Conservation (phyloP, 2,888 invertebrate species). For the Hylaea fasciaria region DNA sequence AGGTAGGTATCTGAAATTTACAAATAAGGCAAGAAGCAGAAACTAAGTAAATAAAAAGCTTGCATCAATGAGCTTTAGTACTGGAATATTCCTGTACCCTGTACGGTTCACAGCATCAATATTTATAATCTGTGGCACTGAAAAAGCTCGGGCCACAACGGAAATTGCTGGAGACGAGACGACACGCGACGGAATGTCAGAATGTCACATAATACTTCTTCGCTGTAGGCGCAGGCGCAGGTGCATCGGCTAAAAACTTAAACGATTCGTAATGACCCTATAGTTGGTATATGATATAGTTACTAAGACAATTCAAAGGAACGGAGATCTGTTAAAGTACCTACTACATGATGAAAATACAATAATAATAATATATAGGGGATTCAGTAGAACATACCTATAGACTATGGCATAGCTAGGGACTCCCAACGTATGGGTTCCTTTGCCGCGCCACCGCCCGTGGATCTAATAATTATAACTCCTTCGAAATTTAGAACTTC, state of each 20-base stretch:
- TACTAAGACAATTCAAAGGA: neutral
- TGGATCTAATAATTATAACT: neutral
- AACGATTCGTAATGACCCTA: conserved; percentile 33
- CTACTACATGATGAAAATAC: neutral
- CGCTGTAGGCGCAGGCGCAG: conserved; percentile 46
- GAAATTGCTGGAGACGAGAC: conserved; percentile 61
- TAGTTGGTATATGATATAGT: too few species aligned
- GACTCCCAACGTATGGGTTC: too few species aligned
- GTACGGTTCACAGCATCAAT: conserved; percentile 55
- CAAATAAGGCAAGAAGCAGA: neutral
- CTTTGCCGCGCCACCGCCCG: neutral
- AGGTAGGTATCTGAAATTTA: too few species aligned
- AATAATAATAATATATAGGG: neutral
- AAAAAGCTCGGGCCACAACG: conserved; percentile 50
- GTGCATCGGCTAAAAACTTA: conserved; percentile 34
- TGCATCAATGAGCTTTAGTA: conserved; percentile 36
- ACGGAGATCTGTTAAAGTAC: neutral
- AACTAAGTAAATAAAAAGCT: conserved; percentile 6
- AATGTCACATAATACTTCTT: conserved; percentile 25
- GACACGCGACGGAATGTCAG: conserved; percentile 68
- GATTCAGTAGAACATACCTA: neutral
- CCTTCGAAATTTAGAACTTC: neutral
- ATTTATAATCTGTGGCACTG: conserved; percentile 59
- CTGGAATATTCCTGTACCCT: conserved; percentile 22
- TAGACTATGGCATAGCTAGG: too few species aligned